Evolutionary conservation across 2,888 invertebrate species (phyloP).

Genomic region (Rugalucina vietnamica): DNA sequence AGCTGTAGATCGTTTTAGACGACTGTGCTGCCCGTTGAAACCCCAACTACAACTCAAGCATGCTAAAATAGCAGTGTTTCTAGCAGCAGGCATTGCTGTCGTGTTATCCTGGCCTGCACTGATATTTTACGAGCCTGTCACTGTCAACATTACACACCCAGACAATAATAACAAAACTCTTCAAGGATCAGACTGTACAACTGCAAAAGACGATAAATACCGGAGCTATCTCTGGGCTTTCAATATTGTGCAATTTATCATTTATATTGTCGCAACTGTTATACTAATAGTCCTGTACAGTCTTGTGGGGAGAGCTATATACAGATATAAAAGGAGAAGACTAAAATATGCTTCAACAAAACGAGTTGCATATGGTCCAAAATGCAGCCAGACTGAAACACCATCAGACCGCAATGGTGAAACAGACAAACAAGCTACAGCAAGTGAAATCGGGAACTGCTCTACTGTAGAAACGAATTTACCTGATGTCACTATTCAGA

Average conservation of each 20-base stretch:
- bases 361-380: not conserved
- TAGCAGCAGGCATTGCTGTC: conserved; percentile 41
- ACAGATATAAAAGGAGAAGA: conserved; percentile 15
- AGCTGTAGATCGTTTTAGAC: conserved; percentile 71
- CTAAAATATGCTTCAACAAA: conserved; percentile 8
- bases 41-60: conserved; percentile 63
- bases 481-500: too few species aligned
- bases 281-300: conserved; percentile 64
- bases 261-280: conserved; percentile 60
- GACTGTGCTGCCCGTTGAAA: conserved; percentile 73
- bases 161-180: conserved; percentile 37
- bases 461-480: too few species aligned
- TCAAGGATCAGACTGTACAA: conserved; percentile 71
- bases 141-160: conserved; percentile 57
- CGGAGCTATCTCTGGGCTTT: conserved; percentile 65
- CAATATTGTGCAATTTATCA: conserved; percentile 63
- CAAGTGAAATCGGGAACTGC: too few species aligned
- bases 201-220: conserved; percentile 47
- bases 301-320: conserved; percentile 61
- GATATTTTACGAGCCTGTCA: conserved; percentile 66
- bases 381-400: too few species aligned
- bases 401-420: too few species aligned
- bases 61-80: conserved; percentile 54
- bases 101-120: conserved; percentile 66
- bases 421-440: too few species aligned